Evolutionary conservation across 2,113 vertebrate genomes (phyloP).

Genomic region (Anoplopoma fimbria): DNA sequence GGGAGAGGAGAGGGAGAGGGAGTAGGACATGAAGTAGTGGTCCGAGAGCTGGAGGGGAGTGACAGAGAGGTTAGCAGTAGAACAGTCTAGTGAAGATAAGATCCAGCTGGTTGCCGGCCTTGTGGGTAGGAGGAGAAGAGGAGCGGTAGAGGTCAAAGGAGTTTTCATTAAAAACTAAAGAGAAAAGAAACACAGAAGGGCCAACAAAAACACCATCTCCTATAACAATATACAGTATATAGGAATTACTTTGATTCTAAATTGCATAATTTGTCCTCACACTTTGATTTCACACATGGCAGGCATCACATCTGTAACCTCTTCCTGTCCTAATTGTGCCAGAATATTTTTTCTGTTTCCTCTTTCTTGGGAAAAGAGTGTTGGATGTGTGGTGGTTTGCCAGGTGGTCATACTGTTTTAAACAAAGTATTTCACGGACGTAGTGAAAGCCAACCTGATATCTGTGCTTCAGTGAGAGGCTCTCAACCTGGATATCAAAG

Average conservation of each 20-base stretch:
- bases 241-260: neutral
- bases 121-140: too few relatives aligned
- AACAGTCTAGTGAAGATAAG: too few relatives aligned
- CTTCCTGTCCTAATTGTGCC: constrained; percentile 21
- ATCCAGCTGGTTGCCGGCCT: too few relatives aligned
- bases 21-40: too few relatives aligned
- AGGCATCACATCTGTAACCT: constrained; percentile 42
- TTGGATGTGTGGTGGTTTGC: neutral
- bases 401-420: constrained; percentile 15
- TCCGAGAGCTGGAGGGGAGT: too few relatives aligned
- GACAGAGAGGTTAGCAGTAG: too few relatives aligned
- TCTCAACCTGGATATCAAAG: neutral
- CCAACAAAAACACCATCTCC: neutral
- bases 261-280: neutral
- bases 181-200: neutral
- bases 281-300: neutral
- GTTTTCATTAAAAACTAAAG: neutral
- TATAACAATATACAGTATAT: neutral
- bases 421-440: too few relatives aligned
- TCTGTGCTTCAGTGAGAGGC: neutral
- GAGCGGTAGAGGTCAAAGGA: too few relatives aligned
- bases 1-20: too few relatives aligned
- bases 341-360: constrained; percentile 7
- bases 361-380: neutral
- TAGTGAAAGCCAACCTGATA: neutral